A percentile compares a stretch with the other conserved stretches of the same genome.
These are phyloP conservation scores for Himantopus leucocephalus DNA, from an alignment of 2,113 vertebrate species.

Conservation along the genomic window DNA sequence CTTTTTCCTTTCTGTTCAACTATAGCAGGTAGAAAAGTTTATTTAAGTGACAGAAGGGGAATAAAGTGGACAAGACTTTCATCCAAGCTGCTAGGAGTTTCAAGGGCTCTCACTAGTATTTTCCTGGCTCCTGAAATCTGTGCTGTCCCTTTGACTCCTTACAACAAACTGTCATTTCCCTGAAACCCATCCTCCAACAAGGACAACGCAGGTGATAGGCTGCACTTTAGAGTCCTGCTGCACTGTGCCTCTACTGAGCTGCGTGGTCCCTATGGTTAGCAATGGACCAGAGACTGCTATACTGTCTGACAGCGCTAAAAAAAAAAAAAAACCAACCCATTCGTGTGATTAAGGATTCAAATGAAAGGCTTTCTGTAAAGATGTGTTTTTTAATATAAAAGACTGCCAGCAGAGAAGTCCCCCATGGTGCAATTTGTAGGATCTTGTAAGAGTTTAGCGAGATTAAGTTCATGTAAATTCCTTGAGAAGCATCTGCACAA, in stretches of 20 bases:
- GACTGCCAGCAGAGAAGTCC: background rate
- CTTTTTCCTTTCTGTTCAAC: background rate
- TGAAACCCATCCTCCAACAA: background rate
- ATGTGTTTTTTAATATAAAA: background rate
- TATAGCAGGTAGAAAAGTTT: background rate
- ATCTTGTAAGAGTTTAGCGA: constrained; percentile 20
- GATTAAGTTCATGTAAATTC: constrained; percentile 32
- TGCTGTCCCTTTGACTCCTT: background rate
- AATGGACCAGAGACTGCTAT: background rate
- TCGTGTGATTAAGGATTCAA: constrained; percentile 4
- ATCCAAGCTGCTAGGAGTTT: background rate
- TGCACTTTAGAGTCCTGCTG: background rate
- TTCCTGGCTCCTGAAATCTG: background rate
- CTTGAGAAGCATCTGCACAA: background rate
- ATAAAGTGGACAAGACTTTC: background rate
- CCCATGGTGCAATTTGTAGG: background rate
- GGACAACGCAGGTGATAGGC: background rate
- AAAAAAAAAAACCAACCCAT: background rate
- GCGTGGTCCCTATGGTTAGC: background rate
- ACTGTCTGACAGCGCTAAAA: background rate
- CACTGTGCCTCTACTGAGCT: background rate
- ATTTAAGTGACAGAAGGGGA: background rate
- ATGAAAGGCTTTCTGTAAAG: constrained; percentile 17
- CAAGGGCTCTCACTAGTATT: background rate
- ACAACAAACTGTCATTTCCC: background rate